Percentiles rank a stretch among this genome's conserved stretches.
These are phyloP conservation scores for Brachionichthys hirsutus DNA, from an alignment of 2,113 vertebrate genomes.

Conservation along the genomic window DNA sequence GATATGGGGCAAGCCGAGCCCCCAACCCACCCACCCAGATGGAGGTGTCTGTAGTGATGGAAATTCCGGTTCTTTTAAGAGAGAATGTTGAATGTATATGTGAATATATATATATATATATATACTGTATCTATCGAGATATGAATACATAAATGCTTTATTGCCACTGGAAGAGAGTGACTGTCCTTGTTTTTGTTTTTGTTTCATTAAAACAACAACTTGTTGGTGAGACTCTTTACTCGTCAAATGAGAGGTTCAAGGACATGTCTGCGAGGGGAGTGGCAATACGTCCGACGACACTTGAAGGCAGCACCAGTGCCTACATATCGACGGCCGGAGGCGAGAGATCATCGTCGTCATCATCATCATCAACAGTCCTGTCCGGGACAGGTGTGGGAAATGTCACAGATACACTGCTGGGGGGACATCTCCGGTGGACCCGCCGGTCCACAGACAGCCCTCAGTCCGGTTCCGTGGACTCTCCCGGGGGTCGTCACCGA, in stretches of 20 bases:
- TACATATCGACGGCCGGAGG: not conserved
- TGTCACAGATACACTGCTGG: slow-evolving; percentile 57
- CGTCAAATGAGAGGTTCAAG: not conserved
- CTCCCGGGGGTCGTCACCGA: slow-evolving; percentile 23
- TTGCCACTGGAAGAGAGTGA: too few species aligned
- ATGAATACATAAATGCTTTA: too few species aligned
- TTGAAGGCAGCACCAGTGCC: slow-evolving; percentile 25
- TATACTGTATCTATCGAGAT: too few species aligned
- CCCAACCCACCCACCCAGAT: slow-evolving; percentile 73
- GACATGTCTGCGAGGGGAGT: not conserved
- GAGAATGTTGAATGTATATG: not conserved
- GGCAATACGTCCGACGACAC: not conserved
- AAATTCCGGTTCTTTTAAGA: too few species aligned
- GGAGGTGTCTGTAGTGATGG: too few species aligned
- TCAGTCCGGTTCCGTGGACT: slow-evolving; percentile 34
- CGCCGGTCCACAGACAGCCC: slow-evolving; percentile 25
- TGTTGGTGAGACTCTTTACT: too few species aligned
- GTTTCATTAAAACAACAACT: too few species aligned
- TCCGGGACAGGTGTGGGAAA: slow-evolving; percentile 16
- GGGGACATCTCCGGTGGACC: slow-evolving; percentile 65
- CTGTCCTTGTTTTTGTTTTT: too few species aligned
- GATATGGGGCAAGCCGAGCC: slow-evolving; percentile 70
- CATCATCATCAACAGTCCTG: too few species aligned
- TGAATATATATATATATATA: not conserved
- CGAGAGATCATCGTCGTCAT: too few species aligned